Evolutionary conservation across 2,113 vertebrate genomes (phyloP), one percentile per base, ranked within the genome.

Genomic region (Urocitellus parryii): DNA sequence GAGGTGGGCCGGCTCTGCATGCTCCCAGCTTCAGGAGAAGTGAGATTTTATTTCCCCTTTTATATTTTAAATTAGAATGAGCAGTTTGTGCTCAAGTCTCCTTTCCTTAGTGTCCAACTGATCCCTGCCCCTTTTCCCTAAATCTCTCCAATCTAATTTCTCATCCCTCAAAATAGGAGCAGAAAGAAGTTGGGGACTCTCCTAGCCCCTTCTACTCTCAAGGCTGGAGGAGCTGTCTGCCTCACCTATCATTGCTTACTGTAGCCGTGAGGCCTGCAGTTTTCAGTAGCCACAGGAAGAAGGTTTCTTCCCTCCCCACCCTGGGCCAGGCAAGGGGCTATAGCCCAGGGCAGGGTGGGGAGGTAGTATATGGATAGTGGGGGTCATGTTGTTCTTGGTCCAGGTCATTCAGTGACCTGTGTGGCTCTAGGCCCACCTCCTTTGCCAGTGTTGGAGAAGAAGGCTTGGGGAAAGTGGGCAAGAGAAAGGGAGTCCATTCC

Each of bases 61-160:
- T 84, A 39, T 88, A 68, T 96, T 72, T 91, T 70, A 90, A 74
- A 95, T 58, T 17, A 72, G 42, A 94, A 73, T 88, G n/a, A 90
- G 88, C 51, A 56, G 32, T 24, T 4, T 94, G 87, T 67, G 74
- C 87, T 90, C 72, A n/a, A 32, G 22, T 42, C 70, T 79, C 83
- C 79, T 56, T 76, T 83, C 70, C 61, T 87, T 91, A 18, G 18
- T 51, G 65, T 93, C 77, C 51, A 39, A 14, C 18, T 29, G 63
- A 48, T 24, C 51, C 84, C 56, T 29, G 58, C 16, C 24, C 20
- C 37, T 22, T 73, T 63, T 10, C 27, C 68, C n/a, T 25, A 6
- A 82, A n/a, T 29, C n/a, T 39, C 73, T 77, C 82, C 56, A 61
- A 32, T 7, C 37, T 73, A 84, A 34, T 25, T 25, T 51, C 29